Evolutionary conservation across 1,140 invertebrate species (phyloP).

Genomic region (Agraylea sexmaculata): DNA sequence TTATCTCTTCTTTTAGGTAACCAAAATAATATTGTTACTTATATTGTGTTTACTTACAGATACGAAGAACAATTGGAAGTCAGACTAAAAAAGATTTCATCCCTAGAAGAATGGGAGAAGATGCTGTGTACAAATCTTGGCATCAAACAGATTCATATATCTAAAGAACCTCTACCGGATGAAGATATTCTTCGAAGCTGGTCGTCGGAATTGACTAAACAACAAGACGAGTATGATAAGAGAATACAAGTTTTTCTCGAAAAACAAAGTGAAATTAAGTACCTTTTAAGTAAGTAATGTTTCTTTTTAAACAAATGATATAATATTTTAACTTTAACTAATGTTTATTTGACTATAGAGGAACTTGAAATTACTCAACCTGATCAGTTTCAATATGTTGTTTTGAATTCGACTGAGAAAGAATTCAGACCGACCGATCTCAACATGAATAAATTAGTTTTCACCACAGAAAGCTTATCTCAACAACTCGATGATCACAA

Average conservation of each 20-base stretch:
- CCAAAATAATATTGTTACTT: background rate
- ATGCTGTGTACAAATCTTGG: slow-evolving; percentile 10
- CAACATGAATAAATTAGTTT: slow-evolving; percentile 15
- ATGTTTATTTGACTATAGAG: slow-evolving; percentile 9
- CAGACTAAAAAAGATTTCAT: slow-evolving; percentile 12
- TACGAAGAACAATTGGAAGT: slow-evolving; percentile 10
- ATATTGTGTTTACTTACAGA: slow-evolving; percentile 8
- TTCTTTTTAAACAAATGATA: background rate
- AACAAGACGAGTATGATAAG: slow-evolving; percentile 16
- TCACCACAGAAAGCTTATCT: slow-evolving; percentile 10
- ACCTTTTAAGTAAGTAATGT: slow-evolving; percentile 11
- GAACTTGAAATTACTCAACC: slow-evolving; percentile 14
- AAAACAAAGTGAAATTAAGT: slow-evolving; percentile 14
- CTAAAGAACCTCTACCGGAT: slow-evolving; percentile 10
- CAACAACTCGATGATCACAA: slow-evolving; percentile 14
- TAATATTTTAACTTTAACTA: background rate
- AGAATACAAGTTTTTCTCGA: slow-evolving; percentile 14
- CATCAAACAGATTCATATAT: slow-evolving; percentile 8
- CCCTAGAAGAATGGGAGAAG: slow-evolving; percentile 14
- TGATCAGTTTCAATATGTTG: slow-evolving; percentile 16
- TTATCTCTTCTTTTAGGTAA: background rate
- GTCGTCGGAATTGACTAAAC: slow-evolving; percentile 7
- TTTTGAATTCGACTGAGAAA: slow-evolving; percentile 12
- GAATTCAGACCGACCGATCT: slow-evolving; percentile 17
- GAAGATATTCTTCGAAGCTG: slow-evolving; percentile 13